Percentiles rank a stretch among this genome's conserved stretches.
These are phyloP conservation scores for Drosophila funebris DNA, from an alignment of 1,140 invertebrate genomes.

Conservation along the genomic window DNA sequence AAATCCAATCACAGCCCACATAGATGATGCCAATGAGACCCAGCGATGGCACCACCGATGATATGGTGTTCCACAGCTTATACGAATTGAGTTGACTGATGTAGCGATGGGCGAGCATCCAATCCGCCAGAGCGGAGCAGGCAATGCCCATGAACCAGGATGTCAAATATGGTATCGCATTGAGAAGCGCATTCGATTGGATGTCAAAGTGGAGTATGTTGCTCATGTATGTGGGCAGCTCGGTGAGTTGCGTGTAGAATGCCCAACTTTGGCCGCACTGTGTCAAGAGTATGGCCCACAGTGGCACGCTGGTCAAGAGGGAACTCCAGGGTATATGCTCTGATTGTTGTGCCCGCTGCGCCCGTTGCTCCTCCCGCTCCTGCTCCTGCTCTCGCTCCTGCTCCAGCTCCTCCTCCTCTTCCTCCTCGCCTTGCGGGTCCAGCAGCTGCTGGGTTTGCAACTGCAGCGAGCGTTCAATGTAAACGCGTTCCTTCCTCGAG, in stretches of 20 bases:
- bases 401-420: conserved; percentile 32
- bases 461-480: conserved; percentile 86
- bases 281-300: conserved; percentile 94
- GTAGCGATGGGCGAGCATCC: conserved; percentile 86
- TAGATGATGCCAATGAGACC: conserved; percentile 90
- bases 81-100: conserved; percentile 88
- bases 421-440: neutral
- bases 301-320: conserved; percentile 91
- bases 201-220: conserved; percentile 95
- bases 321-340: conserved; percentile 88
- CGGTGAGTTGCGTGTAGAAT: conserved; percentile 97
- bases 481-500: conserved; percentile 87
- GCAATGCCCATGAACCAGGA: conserved; percentile 88
- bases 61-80: conserved; percentile 91
- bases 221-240: conserved; percentile 97
- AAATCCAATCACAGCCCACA: conserved; percentile 89
- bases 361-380: neutral
- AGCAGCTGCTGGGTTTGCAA: neutral
- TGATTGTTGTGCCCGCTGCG: neutral
- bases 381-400: conserved; percentile 33
- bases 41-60: conserved; percentile 89
- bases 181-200: conserved; percentile 91
- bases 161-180: conserved; percentile 91
- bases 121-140: conserved; percentile 89
- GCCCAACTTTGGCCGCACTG: conserved; percentile 97